phyloP scores from a whole-genome alignment of 2,888 invertebrate genomes.

The Muschampia plurimacula region DNA sequence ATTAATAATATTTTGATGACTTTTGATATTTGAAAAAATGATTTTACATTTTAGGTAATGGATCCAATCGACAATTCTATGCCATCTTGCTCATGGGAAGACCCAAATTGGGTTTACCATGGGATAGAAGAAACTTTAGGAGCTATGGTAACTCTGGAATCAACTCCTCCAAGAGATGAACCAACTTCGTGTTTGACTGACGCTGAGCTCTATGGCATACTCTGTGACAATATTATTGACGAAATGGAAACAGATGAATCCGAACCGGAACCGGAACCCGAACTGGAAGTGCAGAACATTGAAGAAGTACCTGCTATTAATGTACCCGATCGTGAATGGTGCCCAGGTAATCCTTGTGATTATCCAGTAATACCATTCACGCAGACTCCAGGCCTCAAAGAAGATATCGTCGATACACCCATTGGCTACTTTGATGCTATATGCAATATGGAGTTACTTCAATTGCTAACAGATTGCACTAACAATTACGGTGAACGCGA shows the following conservation, averaged over 20 bases:
- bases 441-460: conserved; percentile 15
- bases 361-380: conserved; percentile 13
- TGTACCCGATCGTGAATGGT: conserved; percentile 12
- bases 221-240: conserved; percentile 12
- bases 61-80: conserved; percentile 12
- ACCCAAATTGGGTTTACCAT: conserved; percentile 12
- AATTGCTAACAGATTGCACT: conserved; percentile 15
- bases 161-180: conserved; percentile 12
- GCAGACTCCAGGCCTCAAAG: conserved; percentile 15
- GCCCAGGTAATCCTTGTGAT: conserved; percentile 10
- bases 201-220: conserved; percentile 12
- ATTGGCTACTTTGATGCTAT: conserved; percentile 15
- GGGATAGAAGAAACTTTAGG: conserved; percentile 12
- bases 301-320: conserved; percentile 12
- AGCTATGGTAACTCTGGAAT: conserved; percentile 12
- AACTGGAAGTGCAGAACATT: conserved; percentile 10
- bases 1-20: conserved; percentile 12
- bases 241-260: conserved; percentile 12
- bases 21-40: conserved; percentile 12
- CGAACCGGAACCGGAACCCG: conserved; percentile 9
- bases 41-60: conserved; percentile 12
- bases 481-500: conserved; percentile 15
- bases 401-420: conserved; percentile 15
- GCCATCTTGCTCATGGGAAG: conserved; percentile 12
- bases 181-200: conserved; percentile 12